Evolutionary conservation across 2,888 invertebrate genomes (phyloP).

Genomic region (Cheilosia grossa): DNA sequence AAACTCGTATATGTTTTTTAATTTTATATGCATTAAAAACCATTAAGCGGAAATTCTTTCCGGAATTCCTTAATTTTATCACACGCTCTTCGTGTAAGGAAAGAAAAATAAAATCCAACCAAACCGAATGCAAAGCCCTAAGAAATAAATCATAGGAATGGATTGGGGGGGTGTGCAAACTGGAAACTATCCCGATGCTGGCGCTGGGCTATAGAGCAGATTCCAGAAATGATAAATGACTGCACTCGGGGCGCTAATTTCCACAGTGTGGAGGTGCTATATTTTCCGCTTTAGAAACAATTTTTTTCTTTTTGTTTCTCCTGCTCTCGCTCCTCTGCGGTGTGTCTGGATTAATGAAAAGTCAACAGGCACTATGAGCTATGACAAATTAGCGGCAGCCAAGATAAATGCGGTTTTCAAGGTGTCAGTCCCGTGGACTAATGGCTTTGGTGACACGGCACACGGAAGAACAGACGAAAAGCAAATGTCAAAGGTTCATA

Average conservation of each 20-base stretch:
- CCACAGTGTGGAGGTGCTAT: constrained; percentile 63
- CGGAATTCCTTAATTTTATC: constrained; percentile 52
- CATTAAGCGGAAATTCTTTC: constrained; percentile 38
- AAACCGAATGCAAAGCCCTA: constrained; percentile 50
- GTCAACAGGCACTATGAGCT: constrained; percentile 71
- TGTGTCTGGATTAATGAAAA: constrained; percentile 70
- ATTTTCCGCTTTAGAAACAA: constrained; percentile 29
- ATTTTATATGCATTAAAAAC: constrained; percentile 53
- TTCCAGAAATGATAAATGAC: constrained; percentile 74
- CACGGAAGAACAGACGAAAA: constrained; percentile 57
- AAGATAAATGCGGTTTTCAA: constrained; percentile 72
- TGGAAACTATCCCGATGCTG: constrained; percentile 62
- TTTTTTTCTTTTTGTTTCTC: constrained; percentile 24
- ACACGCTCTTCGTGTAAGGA: constrained; percentile 2
- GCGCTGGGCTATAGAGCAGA: constrained; percentile 23
- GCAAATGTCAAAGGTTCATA: constrained; percentile 63
- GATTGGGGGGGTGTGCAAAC: constrained; percentile 43
- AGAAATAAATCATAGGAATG: constrained; percentile 73
- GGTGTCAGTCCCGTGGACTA: constrained; percentile 68
- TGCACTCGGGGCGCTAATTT: constrained; percentile 74
- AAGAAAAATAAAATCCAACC: constrained; percentile 20
- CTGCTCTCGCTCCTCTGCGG: constrained; percentile 3
- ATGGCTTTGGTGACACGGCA: constrained; percentile 72
- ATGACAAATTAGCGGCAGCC: constrained; percentile 72
- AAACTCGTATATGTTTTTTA: neutral